Percentiles rank a stretch among this genome's conserved stretches.
phyloP scores from a whole-genome alignment of 1,140 invertebrate genomes.

The Drosophila melanica region DNA sequence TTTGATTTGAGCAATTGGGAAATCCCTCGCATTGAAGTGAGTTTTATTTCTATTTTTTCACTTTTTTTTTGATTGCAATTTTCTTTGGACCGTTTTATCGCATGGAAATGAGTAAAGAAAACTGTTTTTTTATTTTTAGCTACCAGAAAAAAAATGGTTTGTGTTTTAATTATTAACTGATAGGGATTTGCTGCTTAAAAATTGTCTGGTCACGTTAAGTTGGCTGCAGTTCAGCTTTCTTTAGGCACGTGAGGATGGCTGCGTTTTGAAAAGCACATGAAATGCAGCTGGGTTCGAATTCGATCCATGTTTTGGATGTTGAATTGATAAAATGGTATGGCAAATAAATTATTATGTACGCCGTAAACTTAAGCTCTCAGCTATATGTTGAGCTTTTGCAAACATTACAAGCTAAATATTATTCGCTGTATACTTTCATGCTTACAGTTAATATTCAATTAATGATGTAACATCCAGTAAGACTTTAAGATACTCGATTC shows the following conservation, averaged over 20 bases:
- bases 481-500: not conserved
- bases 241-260: not conserved
- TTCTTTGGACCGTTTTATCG: not conserved
- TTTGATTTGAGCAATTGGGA: constrained; percentile 22
- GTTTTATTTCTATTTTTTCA: not conserved
- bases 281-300: not conserved
- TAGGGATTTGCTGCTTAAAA: not conserved
- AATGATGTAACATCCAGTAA: not conserved
- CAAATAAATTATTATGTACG: too few species aligned
- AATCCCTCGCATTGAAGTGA: constrained; percentile 11
- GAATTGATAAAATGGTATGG: not conserved
- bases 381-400: not conserved
- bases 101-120: not conserved
- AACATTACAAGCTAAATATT: not conserved
- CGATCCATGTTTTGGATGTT: not conserved
- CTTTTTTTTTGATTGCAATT: constrained; percentile 14
- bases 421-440: constrained; percentile 13
- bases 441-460: constrained; percentile 25
- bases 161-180: too few species aligned
- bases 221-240: constrained; percentile 14
- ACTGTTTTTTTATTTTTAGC: too few species aligned
- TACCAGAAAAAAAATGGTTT: too few species aligned
- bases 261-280: not conserved
- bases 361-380: not conserved
- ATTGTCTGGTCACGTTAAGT: constrained; percentile 8